phyloP scores from a whole-genome alignment of 2,113 vertebrate species.

The Chiloscyllium plagiosum region DNA sequence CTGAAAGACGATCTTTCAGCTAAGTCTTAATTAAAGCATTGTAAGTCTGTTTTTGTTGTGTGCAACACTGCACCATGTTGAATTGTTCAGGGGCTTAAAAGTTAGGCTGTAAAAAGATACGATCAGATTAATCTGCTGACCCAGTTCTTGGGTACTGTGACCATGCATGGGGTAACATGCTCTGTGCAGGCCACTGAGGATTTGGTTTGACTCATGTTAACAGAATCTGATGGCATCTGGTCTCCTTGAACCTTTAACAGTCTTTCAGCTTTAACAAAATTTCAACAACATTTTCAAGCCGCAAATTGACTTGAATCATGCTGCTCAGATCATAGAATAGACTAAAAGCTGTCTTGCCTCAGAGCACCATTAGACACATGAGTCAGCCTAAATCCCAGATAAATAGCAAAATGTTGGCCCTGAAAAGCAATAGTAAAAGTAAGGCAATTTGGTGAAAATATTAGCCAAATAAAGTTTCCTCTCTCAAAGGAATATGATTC shows the following conservation, averaged over 20 bases:
- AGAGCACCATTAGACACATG: not conserved
- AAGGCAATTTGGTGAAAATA: not conserved
- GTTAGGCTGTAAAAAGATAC: not conserved
- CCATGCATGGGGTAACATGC: not conserved
- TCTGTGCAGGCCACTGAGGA: not conserved
- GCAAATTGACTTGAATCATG: not conserved
- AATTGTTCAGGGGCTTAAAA: not conserved
- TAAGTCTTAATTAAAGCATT: not conserved
- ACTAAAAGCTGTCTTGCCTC: not conserved
- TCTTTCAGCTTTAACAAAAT: not conserved
- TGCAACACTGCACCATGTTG: not conserved
- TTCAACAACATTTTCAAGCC: not conserved
- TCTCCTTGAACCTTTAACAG: not conserved
- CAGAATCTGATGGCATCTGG: not conserved
- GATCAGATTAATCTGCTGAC: not conserved
- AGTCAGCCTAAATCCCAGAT: not conserved
- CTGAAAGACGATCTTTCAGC: not conserved
- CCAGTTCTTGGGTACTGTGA: not conserved
- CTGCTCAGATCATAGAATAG: not conserved
- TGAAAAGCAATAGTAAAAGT: too few species aligned
- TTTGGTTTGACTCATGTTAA: not conserved
- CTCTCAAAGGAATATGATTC: not conserved
- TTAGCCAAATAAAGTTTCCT: not conserved
- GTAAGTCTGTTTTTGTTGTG: not conserved
- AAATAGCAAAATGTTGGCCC: not conserved